Base-by-base conservation (phyloP, 2,888 invertebrate genomes). In the Chymomyza procnemis region DNA sequence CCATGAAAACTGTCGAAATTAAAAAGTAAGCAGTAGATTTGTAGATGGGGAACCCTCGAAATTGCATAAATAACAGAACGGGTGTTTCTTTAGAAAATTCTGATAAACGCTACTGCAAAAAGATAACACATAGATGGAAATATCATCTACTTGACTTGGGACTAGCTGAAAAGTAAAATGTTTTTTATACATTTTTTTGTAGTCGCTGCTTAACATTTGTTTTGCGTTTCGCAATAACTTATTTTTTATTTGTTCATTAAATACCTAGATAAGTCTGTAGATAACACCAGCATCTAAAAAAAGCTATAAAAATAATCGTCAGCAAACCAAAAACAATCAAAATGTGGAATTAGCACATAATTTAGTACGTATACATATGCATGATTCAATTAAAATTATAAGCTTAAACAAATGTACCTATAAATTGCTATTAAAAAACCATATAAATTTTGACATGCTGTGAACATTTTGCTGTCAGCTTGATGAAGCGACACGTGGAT, bases 391-490 rank as follows among this genome's bases (percentile, higher is more conserved):
- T 75, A 79, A 79, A 74, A 74, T 66, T 69, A 64, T 55, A 59
- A 66, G 58, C 55, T 61, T 64, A 12, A 57, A 41, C 41, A 48
- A 63, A 67, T 66, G 54, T 70, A 54, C n/a, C n/a, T n/a, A 8
- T 26, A 26, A 68, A 69, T 66, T 67, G 71, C 80, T 75, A 76
- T 79, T 79, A 77, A 75, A 80, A 73, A 75, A 66, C 68, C 72
- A 72, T 74, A 80, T 64, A 67, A 82, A 73, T 81, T 80, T 82
- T 81, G 80, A 81, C 80, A 76, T 69, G 73, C 67, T 82, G 82
- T 80, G 75, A 82, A 81, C 78, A 76, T 78, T 76, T 76, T 41
- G 78, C 82, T 76, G 74, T 79, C 79, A 69, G 73, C 73, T 78
- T 76, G 74, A 74, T 71, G 21, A 71, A 71, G 71, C 67, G 3